Evolutionary conservation across 1,140 invertebrate species (phyloP), one percentile per base, ranked within the genome.

Genomic region (Bombyx mandarina): DNA sequence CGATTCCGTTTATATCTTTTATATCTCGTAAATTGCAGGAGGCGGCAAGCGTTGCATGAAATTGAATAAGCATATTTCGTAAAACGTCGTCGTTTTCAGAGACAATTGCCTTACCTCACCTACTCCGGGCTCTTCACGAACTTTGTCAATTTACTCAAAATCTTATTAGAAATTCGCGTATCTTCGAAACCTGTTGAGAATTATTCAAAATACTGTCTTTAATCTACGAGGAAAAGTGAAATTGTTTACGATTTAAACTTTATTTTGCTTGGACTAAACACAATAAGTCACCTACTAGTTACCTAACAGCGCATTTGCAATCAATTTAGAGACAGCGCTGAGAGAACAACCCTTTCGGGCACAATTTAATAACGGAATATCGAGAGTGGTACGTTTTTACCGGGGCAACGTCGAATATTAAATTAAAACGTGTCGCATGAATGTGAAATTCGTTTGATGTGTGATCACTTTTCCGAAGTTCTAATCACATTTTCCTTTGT

Each of bases 21-120:
- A 87, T 85, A 87, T 87, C 82, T 85, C 82, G 82, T 82, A 87
- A 87, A 87, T 86, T 87, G 84, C 79, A 84, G 81, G 82, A 87
- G 84, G 82, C 77, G 82, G 79, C 79, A 87, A 87, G 81, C 84
- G 82, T 87, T 87, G 84, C 84, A 87, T 87, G 84, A 87, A 87
- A 87, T 87, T 87, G 84, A 87, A 86, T 87, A 87, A 87, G 82
- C 82, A 86, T 87, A 87, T 87, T 87, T 86, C 82, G 84, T 82
- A 85, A 87, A 87, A 87, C 75, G 82, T 76, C 81, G 82, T 82
- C 82, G 82, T 87, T 87, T 87, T 85, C 69, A 76, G 82, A 87
- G 82, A 87, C 82, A 87, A 87, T 87, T 87, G 84, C 81, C 84
- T 85, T 87, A 87, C 82, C 82, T 87, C 84, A 87, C 81, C 84